Percentiles rank a stretch among this genome's conserved stretches.
phyloP scores from a whole-genome alignment of 2,797 vertebrate genomes.

The Gastrophryne carolinensis region DNA sequence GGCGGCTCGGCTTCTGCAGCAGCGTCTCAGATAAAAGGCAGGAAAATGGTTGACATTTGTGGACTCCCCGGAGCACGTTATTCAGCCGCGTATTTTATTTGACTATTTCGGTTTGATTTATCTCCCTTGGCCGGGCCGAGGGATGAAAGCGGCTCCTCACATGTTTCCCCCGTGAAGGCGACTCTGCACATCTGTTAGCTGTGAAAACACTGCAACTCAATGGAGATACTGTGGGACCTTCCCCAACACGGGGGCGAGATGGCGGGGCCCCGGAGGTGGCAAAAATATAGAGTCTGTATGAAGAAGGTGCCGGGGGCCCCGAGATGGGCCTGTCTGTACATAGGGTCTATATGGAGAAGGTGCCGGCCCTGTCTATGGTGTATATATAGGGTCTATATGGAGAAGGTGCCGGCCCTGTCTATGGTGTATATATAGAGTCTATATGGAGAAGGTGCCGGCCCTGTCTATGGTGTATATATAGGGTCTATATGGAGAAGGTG shows the following conservation, averaged over 20 bases:
- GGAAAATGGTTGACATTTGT: conserved; percentile 49
- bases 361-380: too few relatives aligned
- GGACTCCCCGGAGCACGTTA: conserved; percentile 49
- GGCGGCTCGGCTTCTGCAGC: conserved; percentile 16
- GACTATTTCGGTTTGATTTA: conserved; percentile 51
- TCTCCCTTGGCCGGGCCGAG: conserved; percentile 45
- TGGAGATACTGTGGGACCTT: conserved; percentile 43
- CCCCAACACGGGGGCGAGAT: conserved; percentile 41
- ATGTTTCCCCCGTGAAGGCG: conserved; percentile 51
- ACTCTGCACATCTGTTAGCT: conserved; percentile 49
- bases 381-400: too few relatives aligned
- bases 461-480: too few relatives aligned
- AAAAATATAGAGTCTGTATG: conserved; percentile 42
- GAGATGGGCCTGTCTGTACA: neutral
- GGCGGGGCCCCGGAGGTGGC: conserved; percentile 22
- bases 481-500: too few relatives aligned
- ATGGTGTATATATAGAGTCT: too few relatives aligned
- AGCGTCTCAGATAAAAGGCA: conserved; percentile 49
- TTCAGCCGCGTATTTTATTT: conserved; percentile 50
- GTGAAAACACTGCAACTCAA: conserved; percentile 52
- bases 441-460: too few relatives aligned
- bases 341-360: too few relatives aligned
- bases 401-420: neutral
- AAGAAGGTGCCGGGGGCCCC: conserved; percentile 35
- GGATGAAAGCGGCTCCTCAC: conserved; percentile 51